phyloP scores from a whole-genome alignment of 2,888 invertebrate species.

The Eugnorisma glareosa region DNA sequence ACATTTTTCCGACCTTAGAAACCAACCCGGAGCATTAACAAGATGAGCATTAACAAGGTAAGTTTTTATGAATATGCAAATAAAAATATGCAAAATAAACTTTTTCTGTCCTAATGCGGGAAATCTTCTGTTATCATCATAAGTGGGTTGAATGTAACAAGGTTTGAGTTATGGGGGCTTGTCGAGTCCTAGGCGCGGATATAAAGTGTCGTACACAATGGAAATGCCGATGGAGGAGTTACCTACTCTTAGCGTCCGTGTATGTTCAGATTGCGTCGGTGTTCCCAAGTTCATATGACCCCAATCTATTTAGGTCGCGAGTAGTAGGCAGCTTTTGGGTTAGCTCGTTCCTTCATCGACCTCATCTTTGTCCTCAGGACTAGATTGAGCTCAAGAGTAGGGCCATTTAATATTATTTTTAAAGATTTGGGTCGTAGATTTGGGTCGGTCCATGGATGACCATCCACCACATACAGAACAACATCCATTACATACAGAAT shows the following conservation, averaged over 20 bases:
- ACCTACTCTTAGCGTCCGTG: background rate
- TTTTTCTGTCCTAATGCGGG: conserved; percentile 49
- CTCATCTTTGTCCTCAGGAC: too few relatives aligned
- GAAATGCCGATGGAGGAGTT: too few relatives aligned
- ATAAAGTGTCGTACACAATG: conserved; percentile 16
- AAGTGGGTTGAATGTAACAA: conserved; percentile 35
- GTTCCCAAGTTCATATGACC: too few relatives aligned
- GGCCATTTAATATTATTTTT: too few relatives aligned
- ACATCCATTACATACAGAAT: too few relatives aligned
- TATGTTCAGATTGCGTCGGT: too few relatives aligned
- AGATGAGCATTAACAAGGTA: conserved; percentile 19
- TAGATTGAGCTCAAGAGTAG: too few relatives aligned
- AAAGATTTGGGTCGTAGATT: background rate
- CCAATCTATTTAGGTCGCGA: too few relatives aligned
- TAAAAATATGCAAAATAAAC: conserved; percentile 15
- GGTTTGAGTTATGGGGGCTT: conserved; percentile 45
- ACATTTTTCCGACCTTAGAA: background rate
- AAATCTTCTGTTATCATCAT: conserved; percentile 53
- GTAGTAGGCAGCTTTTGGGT: too few relatives aligned
- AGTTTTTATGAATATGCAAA: conserved; percentile 12
- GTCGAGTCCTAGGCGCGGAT: conserved; percentile 29
- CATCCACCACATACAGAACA: too few relatives aligned
- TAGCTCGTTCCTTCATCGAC: too few relatives aligned
- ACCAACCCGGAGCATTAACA: background rate
- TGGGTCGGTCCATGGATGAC: too few relatives aligned